Evolutionary conservation across 2,113 vertebrate genomes (phyloP).

Genomic region (Lophius piscatorius): DNA sequence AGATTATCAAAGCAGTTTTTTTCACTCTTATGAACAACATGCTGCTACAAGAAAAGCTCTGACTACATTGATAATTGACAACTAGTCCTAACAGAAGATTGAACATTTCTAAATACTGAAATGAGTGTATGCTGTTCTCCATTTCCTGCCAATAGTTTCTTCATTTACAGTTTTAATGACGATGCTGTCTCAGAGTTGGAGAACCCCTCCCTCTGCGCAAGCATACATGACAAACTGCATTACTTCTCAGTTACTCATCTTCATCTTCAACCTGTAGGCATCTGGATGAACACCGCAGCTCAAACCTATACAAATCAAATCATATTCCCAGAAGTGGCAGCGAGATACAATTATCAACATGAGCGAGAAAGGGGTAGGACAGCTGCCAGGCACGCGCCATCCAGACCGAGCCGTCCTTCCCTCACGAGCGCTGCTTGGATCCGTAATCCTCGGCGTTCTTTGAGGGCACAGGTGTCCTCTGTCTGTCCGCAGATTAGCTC

Average conservation of each 20-base stretch:
- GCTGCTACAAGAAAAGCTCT: conserved; percentile 50
- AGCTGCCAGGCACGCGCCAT: conserved; percentile 17
- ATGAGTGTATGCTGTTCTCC: conserved; percentile 27
- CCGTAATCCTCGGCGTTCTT: conserved; percentile 73
- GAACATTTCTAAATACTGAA: conserved; percentile 56
- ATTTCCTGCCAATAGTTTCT: conserved; percentile 10
- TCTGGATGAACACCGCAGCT: conserved; percentile 1
- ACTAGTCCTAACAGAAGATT: conserved; percentile 34
- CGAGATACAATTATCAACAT: conserved; percentile 1
- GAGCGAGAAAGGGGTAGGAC: conserved; percentile 40
- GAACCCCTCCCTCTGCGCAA: conserved; percentile 9
- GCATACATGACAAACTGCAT: not conserved
- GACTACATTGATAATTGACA: conserved; percentile 29
- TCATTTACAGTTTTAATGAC: conserved; percentile 3
- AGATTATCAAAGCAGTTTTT: conserved; percentile 22
- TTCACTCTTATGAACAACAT: conserved; percentile 10
- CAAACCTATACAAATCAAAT: conserved; percentile 10
- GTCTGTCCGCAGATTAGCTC: conserved; percentile 79
- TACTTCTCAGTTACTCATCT: too few species aligned
- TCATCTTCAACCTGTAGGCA: not conserved
- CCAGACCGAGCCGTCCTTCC: conserved; percentile 41
- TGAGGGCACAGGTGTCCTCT: conserved; percentile 79
- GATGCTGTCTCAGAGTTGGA: not conserved
- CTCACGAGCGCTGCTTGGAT: conserved; percentile 72
- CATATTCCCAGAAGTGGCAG: not conserved